Base-by-base conservation (phyloP, 2,888 invertebrate species). In the Polia nebulosa region DNA sequence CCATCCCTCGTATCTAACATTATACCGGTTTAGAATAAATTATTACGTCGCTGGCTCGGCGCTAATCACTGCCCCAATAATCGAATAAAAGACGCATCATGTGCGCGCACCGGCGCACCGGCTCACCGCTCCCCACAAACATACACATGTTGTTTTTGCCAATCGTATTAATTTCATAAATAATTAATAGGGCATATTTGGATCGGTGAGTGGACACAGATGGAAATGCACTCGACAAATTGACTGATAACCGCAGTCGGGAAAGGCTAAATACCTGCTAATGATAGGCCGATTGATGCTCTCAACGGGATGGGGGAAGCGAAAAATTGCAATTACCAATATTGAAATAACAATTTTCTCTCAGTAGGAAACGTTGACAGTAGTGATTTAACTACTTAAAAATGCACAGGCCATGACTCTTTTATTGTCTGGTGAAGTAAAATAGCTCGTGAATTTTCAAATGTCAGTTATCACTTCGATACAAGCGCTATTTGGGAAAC, bases 191-290 rank as follows among this genome's bases (percentile, higher is more conserved):
- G 87, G 86, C 90, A 91, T 90, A 94, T 94, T 93, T 90, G 90
- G 87, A 85, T 77, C 87, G 88, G 80, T 88, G 92, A 92, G 91
- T 90, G 94, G 90, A 85, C 88, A 85, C 90, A 91, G 93, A 92
- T 93, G 91, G 90, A 92, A 94, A 94, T 94, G 93, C 94, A 94
- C 92, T 94, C 94, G 89, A 85, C 92, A 94, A 95, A 95, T 95
- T 95, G 94, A 94, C 94, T 93, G 92, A 87, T 92, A 92, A 95
- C 95, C 95, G 90, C 95, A 95, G 89, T 90, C 90, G 88, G 91
- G 90, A 94, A 94, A 94, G 93, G 93, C 94, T 94, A 95, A 95
- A 94, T 95, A 93, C 90, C 92, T 89, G 93, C 93, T 95, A 95
- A 95, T 95, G 94, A 94, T 94, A 88, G 88, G 87, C 85, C 89